Evolutionary conservation across 2,888 invertebrate species (phyloP).

Genomic region (Nemotelus pantherinus): DNA sequence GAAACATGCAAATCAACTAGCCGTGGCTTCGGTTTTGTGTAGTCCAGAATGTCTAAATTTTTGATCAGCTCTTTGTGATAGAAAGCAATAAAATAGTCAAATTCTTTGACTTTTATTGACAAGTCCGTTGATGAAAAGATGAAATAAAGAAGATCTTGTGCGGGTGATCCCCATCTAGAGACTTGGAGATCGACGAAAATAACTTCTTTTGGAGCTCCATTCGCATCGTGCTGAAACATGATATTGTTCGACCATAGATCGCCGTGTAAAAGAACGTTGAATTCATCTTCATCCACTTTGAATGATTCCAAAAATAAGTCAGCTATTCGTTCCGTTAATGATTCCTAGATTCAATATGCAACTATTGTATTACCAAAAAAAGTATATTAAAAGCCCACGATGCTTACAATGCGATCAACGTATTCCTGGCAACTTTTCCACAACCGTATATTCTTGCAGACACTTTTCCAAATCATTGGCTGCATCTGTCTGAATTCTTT

Average conservation of each 20-base stretch:
- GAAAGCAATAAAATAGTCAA: slow-evolving; percentile 59
- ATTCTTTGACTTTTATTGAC: slow-evolving; percentile 58
- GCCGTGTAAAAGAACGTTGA: slow-evolving; percentile 59
- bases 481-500: slow-evolving; percentile 48
- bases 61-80: slow-evolving; percentile 58
- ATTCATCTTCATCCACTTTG: slow-evolving; percentile 52
- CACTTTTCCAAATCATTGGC: background rate
- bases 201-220: slow-evolving; percentile 57
- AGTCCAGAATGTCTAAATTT: slow-evolving; percentile 55
- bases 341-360: slow-evolving; percentile 9
- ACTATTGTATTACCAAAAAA: background rate
- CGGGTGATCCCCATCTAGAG: slow-evolving; percentile 55
- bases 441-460: background rate
- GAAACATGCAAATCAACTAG: slow-evolving; percentile 58
- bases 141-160: slow-evolving; percentile 58
- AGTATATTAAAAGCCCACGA: background rate
- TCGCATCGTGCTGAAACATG: slow-evolving; percentile 57
- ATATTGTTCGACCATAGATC: slow-evolving; percentile 61
- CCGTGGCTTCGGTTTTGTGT: slow-evolving; percentile 55
- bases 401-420: slow-evolving; percentile 35
- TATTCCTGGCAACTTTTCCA: slow-evolving; percentile 30
- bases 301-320: slow-evolving; percentile 42
- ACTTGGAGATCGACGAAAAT: slow-evolving; percentile 59
- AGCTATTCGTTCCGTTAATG: slow-evolving; percentile 50
- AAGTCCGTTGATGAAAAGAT: slow-evolving; percentile 58